Conservation (phyloP, 2,113 vertebrate species). For the Canis aureus region DNA sequence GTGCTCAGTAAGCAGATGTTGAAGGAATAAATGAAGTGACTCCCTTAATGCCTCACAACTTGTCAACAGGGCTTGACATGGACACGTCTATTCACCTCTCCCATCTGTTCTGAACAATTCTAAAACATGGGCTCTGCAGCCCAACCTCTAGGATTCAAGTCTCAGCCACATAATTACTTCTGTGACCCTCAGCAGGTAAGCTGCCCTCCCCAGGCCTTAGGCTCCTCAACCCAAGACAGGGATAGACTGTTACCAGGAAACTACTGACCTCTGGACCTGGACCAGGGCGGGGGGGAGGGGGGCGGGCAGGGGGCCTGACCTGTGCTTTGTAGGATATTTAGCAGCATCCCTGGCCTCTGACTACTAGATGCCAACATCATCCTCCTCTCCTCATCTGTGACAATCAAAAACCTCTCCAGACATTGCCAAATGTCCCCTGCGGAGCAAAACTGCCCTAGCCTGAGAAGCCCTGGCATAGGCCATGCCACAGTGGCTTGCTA, state of each 20-base stretch:
- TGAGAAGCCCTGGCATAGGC: not conserved
- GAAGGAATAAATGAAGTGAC: not conserved
- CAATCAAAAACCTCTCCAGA: not conserved
- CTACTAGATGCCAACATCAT: no score
- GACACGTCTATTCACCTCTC: not conserved
- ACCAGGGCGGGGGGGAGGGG: not conserved
- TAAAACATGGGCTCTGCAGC: not conserved
- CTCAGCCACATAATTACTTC: not conserved
- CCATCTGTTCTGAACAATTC: not conserved
- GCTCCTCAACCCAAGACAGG: not conserved
- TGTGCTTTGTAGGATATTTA: accelerated
- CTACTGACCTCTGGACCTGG: not conserved
- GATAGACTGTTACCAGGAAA: accelerated
- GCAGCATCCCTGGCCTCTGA: not conserved
- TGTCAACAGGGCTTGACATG: not conserved
- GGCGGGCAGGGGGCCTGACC: accelerated
- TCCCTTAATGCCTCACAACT: not conserved
- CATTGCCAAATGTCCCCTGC: not conserved
- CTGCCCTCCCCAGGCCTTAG: accelerated
- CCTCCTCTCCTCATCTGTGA: not conserved
- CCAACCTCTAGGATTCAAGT: no score
- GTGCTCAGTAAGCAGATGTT: accelerated
- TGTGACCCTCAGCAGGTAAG: not conserved
- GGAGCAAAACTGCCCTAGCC: not conserved
- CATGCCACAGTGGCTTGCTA: accelerated